Percentiles rank a stretch among this genome's conserved stretches.
phyloP scores from a whole-genome alignment of 2,113 vertebrate genomes.

The Spermophilus dauricus region DNA sequence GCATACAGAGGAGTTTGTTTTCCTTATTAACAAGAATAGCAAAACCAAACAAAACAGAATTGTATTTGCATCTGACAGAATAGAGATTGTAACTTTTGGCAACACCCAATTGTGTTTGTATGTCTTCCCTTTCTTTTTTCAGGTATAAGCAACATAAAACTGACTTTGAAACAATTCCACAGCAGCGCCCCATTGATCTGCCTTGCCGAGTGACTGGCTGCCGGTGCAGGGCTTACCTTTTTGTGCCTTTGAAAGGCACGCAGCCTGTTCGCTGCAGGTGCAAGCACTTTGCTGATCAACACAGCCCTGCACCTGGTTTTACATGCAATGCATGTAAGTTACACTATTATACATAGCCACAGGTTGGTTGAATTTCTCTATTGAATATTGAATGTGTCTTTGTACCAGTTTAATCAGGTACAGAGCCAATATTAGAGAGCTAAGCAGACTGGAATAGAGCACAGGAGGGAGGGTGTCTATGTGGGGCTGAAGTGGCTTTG shows the following conservation, averaged over 20 bases:
- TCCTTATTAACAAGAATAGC: background rate
- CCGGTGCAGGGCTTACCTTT: slow-evolving; percentile 89
- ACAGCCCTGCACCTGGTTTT: slow-evolving; percentile 87
- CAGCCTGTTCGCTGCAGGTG: slow-evolving; percentile 93
- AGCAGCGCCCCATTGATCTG: slow-evolving; percentile 89
- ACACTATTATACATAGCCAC: background rate
- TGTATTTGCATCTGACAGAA: background rate
- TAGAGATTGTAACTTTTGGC: background rate
- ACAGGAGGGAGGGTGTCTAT: too few relatives aligned
- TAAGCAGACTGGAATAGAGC: too few relatives aligned
- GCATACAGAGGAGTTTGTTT: background rate
- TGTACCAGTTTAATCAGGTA: slow-evolving; percentile 14
- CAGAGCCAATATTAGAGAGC: background rate
- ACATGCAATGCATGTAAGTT: slow-evolving; percentile 93
- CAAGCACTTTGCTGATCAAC: slow-evolving; percentile 93
- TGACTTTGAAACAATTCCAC: slow-evolving; percentile 91
- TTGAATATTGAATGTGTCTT: slow-evolving; percentile 42
- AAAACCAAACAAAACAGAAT: background rate
- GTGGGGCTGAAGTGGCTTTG: too few relatives aligned
- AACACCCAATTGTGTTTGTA: background rate
- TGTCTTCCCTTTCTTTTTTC: background rate
- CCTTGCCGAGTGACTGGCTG: slow-evolving; percentile 91
- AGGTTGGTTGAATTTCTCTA: background rate
- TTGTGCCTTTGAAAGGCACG: slow-evolving; percentile 89
- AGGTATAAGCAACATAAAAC: slow-evolving; percentile 97